These are phyloP conservation scores for Cladorhizidae sp. DNA, from an alignment of 37 sponge, comb jelly and placozoan species.

Conservation along the genomic window DNA sequence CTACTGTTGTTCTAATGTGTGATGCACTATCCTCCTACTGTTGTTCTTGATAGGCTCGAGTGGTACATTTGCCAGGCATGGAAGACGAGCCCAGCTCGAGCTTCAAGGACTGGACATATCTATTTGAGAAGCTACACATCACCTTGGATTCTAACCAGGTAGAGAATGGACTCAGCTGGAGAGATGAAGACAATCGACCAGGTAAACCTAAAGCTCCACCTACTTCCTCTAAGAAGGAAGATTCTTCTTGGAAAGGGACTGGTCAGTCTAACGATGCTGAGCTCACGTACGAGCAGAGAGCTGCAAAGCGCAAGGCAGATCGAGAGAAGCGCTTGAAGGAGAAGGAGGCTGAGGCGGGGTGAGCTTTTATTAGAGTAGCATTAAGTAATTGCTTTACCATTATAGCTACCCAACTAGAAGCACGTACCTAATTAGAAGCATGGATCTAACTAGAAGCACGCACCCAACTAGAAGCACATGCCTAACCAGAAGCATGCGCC, in stretches of 20 bases:
- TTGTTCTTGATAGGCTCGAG: slow-evolving; percentile 49
- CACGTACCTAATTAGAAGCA: no score
- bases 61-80: slow-evolving; percentile 76
- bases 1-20: background rate
- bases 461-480: no score
- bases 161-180: background rate
- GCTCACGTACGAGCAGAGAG: slow-evolving; percentile 62
- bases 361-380: no score
- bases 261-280: background rate
- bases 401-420: no score
- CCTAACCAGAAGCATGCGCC: no score
- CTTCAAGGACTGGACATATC: slow-evolving; percentile 46
- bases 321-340: slow-evolving; percentile 53
- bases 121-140: slow-evolving; percentile 55
- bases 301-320: slow-evolving; percentile 45
- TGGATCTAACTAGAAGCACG: no score
- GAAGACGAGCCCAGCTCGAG: slow-evolving; percentile 68
- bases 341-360: slow-evolving; percentile 21
- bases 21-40: background rate
- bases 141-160: background rate
- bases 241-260: background rate
- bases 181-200: background rate
- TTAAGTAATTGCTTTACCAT: no score
- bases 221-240: background rate
- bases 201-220: background rate